These are phyloP conservation scores for Octodonta nipae DNA, from an alignment of 2,888 invertebrate species.

Conservation along the genomic window DNA sequence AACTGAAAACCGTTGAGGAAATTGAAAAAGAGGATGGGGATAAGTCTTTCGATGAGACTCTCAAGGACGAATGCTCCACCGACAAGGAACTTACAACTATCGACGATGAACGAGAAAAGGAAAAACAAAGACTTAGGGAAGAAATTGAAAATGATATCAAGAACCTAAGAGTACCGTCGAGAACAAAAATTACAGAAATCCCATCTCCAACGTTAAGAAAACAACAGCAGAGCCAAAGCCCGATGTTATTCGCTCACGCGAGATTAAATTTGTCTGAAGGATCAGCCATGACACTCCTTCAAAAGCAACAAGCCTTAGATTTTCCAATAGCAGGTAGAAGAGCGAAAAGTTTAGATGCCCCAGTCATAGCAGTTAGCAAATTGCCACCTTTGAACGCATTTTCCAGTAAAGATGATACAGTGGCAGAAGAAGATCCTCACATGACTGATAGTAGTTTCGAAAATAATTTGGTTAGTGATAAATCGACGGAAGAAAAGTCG, in stretches of 20 bases:
- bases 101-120: conserved; percentile 27
- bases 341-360: conserved; percentile 73
- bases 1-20: conserved; percentile 27
- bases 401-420: conserved; percentile 79
- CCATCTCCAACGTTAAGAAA: conserved; percentile 56
- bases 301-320: conserved; percentile 62
- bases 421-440: conserved; percentile 57
- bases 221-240: conserved; percentile 63
- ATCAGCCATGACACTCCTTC: conserved; percentile 59
- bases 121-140: conserved; percentile 28
- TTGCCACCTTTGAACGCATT: conserved; percentile 74
- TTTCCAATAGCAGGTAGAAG: conserved; percentile 63
- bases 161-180: conserved; percentile 32
- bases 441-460: conserved; percentile 22
- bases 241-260: conserved; percentile 66
- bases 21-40: conserved; percentile 27
- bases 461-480: conserved; percentile 17
- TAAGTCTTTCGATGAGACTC: conserved; percentile 29
- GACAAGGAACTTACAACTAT: conserved; percentile 19
- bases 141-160: conserved; percentile 34
- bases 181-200: conserved; percentile 51
- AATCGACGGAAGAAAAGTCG: conserved; percentile 19
- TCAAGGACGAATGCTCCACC: conserved; percentile 22
- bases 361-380: conserved; percentile 65
- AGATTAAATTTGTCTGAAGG: conserved; percentile 73